These are phyloP conservation scores for Stenodera caucasica DNA, from an alignment of 2,888 invertebrate species.

Conservation along the genomic window DNA sequence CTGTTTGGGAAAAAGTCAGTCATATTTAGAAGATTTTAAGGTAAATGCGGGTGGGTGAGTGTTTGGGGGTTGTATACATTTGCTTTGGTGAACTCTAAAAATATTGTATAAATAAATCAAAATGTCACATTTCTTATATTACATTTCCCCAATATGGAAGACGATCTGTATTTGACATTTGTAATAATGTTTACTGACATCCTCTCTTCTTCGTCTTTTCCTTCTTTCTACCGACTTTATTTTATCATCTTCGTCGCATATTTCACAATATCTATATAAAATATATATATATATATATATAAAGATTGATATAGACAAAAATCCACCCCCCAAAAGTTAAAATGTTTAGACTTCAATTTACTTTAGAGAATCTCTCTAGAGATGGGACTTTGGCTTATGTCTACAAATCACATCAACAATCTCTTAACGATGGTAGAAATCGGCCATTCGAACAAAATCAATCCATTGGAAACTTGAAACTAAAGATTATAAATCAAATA, in stretches of 20 bases:
- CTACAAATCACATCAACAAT: conserved; percentile 47
- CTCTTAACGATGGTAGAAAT: conserved; percentile 9
- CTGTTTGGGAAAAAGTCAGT: no score
- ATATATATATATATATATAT: neutral
- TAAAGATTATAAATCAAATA: neutral
- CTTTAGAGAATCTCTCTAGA: conserved; percentile 44
- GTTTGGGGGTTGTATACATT: conserved; percentile 32
- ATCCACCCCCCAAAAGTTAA: conserved; percentile 46
- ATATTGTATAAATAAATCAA: conserved; percentile 49
- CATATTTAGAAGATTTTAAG: neutral
- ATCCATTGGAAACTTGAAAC: neutral
- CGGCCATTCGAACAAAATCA: conserved; percentile 7
- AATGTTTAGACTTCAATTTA: conserved; percentile 54
- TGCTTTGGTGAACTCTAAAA: conserved; percentile 34
- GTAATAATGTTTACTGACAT: conserved; percentile 52
- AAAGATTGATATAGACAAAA: conserved; percentile 20
- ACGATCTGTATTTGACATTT: conserved; percentile 48
- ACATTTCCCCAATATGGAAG: conserved; percentile 46
- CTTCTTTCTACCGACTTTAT: neutral
- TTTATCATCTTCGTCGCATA: neutral
- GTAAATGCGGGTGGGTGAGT: no score
- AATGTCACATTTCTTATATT: conserved; percentile 51
- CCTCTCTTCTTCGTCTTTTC: neutral
- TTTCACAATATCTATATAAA: neutral
- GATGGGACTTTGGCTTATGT: conserved; percentile 45